Conservation (phyloP, 2,797 vertebrate species). For the Vespertilio murinus region DNA sequence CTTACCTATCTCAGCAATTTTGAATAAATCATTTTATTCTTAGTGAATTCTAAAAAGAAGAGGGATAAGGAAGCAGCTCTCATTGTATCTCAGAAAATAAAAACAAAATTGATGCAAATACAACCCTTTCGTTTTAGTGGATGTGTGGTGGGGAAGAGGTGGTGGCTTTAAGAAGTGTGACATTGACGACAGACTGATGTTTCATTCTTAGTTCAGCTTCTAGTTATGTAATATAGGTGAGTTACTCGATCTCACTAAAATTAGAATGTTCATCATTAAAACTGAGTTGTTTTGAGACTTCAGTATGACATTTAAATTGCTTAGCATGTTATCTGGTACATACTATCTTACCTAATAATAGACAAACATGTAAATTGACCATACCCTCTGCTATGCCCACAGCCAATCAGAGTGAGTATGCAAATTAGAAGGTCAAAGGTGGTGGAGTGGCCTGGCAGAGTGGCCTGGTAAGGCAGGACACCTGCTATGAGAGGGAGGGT, state of each 20-base stretch:
- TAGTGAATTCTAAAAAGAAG: constrained; percentile 18
- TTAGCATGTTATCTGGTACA: neutral
- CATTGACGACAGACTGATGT: neutral
- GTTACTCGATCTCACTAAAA: neutral
- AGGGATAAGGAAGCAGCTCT: neutral
- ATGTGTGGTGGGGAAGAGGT: neutral
- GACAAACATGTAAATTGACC: too few species aligned
- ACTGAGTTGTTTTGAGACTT: constrained; percentile 17
- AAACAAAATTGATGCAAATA: neutral
- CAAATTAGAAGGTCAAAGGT: too few species aligned
- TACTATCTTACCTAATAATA: neutral
- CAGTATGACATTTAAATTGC: neutral
- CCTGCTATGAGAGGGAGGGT: too few species aligned
- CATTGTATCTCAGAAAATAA: neutral
- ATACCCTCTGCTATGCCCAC: too few species aligned
- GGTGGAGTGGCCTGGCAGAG: too few species aligned
- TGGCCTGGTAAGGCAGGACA: too few species aligned
- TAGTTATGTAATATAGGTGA: neutral
- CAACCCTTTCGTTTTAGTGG: neutral
- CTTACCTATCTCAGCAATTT: neutral
- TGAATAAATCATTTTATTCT: neutral
- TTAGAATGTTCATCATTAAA: neutral
- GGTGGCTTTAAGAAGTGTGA: neutral
- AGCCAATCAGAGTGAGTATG: too few species aligned
- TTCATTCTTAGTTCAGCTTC: neutral